Conservation (phyloP, 1,140 invertebrate genomes). For the Micrasema minimum region DNA sequence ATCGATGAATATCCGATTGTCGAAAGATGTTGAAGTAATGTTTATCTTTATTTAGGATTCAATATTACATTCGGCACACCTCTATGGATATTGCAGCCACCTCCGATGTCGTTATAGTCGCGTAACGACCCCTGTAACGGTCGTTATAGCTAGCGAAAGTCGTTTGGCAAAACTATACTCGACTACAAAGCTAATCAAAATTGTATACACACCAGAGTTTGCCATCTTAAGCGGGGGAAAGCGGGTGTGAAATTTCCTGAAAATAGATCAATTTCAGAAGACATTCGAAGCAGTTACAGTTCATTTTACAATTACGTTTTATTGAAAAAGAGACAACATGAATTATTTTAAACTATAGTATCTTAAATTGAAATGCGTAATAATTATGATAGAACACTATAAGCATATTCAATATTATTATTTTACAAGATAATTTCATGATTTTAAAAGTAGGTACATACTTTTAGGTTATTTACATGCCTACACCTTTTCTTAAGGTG, state of each 20-base stretch:
- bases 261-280: too few species aligned
- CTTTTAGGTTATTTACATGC: too few species aligned
- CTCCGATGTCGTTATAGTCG: conserved; percentile 48
- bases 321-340: too few species aligned
- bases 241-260: conserved; percentile 8
- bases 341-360: too few species aligned
- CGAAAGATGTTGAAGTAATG: conserved; percentile 17
- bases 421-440: too few species aligned
- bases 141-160: conserved; percentile 48
- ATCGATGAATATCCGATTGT: conserved; percentile 26
- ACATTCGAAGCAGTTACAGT: too few species aligned
- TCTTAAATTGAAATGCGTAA: too few species aligned
- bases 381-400: too few species aligned
- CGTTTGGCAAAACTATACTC: conserved; percentile 46
- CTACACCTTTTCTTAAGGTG: too few species aligned
- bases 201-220: conserved; percentile 14
- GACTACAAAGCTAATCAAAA: conserved; percentile 46
- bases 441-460: too few species aligned
- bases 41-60: conserved; percentile 44
- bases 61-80: conserved; percentile 46
- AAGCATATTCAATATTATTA: too few species aligned
- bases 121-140: conserved; percentile 47
- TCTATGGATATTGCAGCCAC: conserved; percentile 51
- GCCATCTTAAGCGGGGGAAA: not conserved
- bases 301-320: too few species aligned